These are phyloP conservation scores for Tapirus indicus DNA, from an alignment of 2,797 vertebrate genomes.

Conservation along the genomic window DNA sequence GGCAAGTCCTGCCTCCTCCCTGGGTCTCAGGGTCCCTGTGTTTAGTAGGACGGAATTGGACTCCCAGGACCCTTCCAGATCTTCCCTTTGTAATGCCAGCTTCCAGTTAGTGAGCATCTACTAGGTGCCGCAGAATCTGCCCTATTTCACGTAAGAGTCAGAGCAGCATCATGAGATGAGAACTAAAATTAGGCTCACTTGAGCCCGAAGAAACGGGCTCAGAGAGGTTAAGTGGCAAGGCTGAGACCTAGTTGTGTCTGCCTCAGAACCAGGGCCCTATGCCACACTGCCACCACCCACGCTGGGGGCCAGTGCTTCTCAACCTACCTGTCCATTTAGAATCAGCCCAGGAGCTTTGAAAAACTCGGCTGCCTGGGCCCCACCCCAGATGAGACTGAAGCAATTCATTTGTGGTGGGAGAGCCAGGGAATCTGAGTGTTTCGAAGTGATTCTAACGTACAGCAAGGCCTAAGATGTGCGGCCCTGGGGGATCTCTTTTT, in stretches of 20 bases:
- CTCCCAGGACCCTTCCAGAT: not conserved
- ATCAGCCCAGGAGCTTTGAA: not conserved
- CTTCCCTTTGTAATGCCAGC: not conserved
- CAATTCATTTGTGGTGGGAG: not conserved
- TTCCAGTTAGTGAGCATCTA: not conserved
- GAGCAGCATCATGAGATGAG: not conserved
- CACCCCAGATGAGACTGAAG: not conserved
- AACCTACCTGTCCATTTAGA: not conserved
- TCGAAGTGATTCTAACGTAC: not conserved
- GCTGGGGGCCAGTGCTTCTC: not conserved
- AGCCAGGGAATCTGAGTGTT: not conserved
- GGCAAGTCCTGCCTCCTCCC: not conserved
- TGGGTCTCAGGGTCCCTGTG: not conserved
- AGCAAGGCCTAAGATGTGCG: not conserved
- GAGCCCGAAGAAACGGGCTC: not conserved
- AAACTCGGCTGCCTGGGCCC: not conserved
- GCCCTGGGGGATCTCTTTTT: not conserved
- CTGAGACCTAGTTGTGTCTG: not conserved
- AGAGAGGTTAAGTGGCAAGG: not conserved
- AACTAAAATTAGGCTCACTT: not conserved
- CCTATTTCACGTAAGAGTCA: not conserved
- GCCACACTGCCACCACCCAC: not conserved
- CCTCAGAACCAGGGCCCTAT: not conserved
- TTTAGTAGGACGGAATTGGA: not conserved
- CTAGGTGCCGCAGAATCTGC: not conserved